Base-by-base conservation (phyloP, 2,113 vertebrate species). In the Benitochromis conjunctus region DNA sequence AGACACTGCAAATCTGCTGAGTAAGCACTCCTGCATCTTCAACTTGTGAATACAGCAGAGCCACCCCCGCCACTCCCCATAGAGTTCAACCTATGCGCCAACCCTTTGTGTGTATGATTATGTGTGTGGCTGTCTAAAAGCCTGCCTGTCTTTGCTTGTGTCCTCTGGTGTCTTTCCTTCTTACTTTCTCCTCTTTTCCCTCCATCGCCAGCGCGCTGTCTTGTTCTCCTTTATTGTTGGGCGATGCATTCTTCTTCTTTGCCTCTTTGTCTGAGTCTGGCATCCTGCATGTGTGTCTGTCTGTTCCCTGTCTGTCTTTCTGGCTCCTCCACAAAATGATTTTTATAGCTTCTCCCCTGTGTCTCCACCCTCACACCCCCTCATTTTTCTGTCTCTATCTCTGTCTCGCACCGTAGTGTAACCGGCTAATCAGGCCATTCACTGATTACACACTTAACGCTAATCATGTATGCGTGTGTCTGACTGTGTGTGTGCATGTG, bases 351-450 rank as follows among this genome's bases (percentile, higher is more conserved):
- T 77, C 81, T 89, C 88, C 88, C 88, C 80, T 38, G 79, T 29
- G 86, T 77, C 83, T 84, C 83, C 80, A 64, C 86, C 91, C 86
- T 79, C 81, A 41, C 83, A 51, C 36, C 82, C 85, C 57, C 34
- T 76, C 29, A 3, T 86, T 91, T 85, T 85, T 82, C 43, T 58
- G 13, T 62, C 58, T 84, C 10, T 55, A 89, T 91, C 88, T 88
- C 88, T 94, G 92, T 93, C 85, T 93, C 58, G 76, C 86, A 4
- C 88, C 85, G 90, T 85, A 86, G 87, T 91, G 89, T 91, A 85
- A 93, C 86, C 85, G 14, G 43, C 91, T 93, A 93, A 95, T 95
- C 94, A 94, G 93, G 91, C 88, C 91, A 90, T 93, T 92, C 92
- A 85, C 93, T 93, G 93, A 94, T 95, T 94, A 93, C 89, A 88